Evolutionary conservation across 2,888 invertebrate genomes (phyloP), one percentile per base, ranked within the genome.

Genomic region (Pinctada fucata): DNA sequence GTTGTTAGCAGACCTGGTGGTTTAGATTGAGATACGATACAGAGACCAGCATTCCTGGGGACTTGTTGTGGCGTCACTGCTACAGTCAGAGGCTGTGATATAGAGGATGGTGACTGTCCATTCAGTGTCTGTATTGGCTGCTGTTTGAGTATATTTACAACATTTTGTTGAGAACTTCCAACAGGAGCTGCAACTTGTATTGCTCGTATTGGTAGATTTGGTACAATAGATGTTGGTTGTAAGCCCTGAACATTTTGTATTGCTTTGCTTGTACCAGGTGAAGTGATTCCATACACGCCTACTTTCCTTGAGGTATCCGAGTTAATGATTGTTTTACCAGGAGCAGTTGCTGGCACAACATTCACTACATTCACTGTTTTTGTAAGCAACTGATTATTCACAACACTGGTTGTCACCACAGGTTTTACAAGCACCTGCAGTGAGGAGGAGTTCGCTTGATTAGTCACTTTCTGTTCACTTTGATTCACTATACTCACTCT

Each of bases 341-440:
- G 67, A 47, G 58, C 66, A 5, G 75, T 66, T 52, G 79, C 51
- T 49, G 79, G 79, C 49, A 79, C 69, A 31, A 79, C 72, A 79
- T 75, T 79, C 2, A 79, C 75, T 50, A 79, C 79, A 75, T 72
- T 79, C 2, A 79, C 79, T 63, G 79, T 79, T 13, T 79, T 79
- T 8, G 75, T 67, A 8, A 65, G 31, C n/a, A 58, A 66, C 3
- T 68, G 69, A 10, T 47, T 50, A 13, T 70, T 70, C 16, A 75
- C 58, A 65, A 48, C 65, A 50, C 52, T 75, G 10, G 74, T 64
- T 71, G 65, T 70, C 47, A 75, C 52, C 5, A 65, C 16, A 58
- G 75, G 75, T 47, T 79, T 75, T 47, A 79, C 72, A 50, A 75
- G 78, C 10, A 78, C 63, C 49, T 75, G 52, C 51, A 67, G 51